phyloP scores from a whole-genome alignment of 23 tunicate genomes.

The Trididemnum miniatum region DNA sequence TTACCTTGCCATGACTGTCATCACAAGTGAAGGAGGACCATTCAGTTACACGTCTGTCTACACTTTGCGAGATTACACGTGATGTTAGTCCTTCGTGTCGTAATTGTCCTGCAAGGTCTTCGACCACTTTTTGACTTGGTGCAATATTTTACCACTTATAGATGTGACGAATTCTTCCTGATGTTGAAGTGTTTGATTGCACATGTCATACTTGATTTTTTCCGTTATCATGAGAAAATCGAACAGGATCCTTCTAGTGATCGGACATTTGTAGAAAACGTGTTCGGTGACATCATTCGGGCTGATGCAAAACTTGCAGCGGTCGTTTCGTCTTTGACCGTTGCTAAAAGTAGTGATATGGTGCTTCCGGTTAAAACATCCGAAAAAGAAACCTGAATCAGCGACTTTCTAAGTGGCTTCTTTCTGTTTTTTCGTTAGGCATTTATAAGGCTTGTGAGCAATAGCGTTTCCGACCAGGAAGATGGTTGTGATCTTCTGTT shows the following conservation, averaged over 20 bases:
- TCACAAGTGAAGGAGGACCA: too few species aligned
- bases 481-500: background rate
- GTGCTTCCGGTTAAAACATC: background rate
- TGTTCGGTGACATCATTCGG: background rate
- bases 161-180: too few species aligned
- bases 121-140: too few species aligned
- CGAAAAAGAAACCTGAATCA: background rate
- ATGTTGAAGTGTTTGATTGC: too few species aligned
- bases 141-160: too few species aligned
- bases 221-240: too few species aligned
- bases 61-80: too few species aligned
- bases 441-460: background rate
- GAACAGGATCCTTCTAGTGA: background rate
- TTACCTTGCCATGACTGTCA: too few species aligned
- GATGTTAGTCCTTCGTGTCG: too few species aligned
- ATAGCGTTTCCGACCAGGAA: background rate
- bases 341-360: background rate
- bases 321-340: background rate
- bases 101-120: too few species aligned
- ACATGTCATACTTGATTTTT: too few species aligned
- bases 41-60: too few species aligned
- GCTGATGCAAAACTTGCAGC: conserved; percentile 1
- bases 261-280: background rate
- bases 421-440: background rate
- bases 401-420: background rate